Evolutionary conservation across 1,140 invertebrate species (phyloP), one percentile per base, ranked within the genome.

Genomic region (Neuroterus valhalla): DNA sequence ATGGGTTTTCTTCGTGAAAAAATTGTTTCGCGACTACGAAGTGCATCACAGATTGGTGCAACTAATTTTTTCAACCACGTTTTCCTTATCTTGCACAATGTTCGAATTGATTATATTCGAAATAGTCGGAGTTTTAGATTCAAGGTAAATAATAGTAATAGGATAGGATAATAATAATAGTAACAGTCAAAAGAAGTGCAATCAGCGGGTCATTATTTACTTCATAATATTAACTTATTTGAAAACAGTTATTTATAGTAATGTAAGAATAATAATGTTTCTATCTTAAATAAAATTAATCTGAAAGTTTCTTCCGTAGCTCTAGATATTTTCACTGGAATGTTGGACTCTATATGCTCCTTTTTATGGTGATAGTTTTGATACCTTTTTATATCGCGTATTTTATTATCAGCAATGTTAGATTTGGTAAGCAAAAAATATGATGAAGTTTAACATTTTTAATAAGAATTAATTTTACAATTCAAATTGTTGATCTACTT

Each of bases 81-180:
- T 99, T 89, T 95, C 98, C 5, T 90, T 99, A 3, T 99, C 98
- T 15, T 99, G 98, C 87, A 99, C 97, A 5, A 98, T 99, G 97
- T 99, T 99, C 91, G 98, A 99, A 88, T 91, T 99, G 26, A 99
- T 99, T 76, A 99, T 99, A 88, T 99, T 99, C 92, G 99, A 99
- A 92, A 99, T 99, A 85, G 91, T 99, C 68, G 98, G 95, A 52
- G 93, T 99, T 76, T 90, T 99, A 72, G 96, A 98, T 86, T 92
- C 93, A 80, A 94, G 91, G 94, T 94, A 90, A 80, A 71, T 74
- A 75, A 15, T 52, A 81, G 68, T 72, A 76, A 21, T 66, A 73
- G 42, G 45, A n/a, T n/a, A n/a, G n/a, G n/a, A n/a, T n/a, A n/a
- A n/a, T n/a, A n/a, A n/a, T n/a, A n/a, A n/a, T n/a, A n/a, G n/a